Evolutionary conservation across 2,113 vertebrate species (phyloP), one percentile per base, ranked within the genome.

Genomic region (Siniperca knerii): DNA sequence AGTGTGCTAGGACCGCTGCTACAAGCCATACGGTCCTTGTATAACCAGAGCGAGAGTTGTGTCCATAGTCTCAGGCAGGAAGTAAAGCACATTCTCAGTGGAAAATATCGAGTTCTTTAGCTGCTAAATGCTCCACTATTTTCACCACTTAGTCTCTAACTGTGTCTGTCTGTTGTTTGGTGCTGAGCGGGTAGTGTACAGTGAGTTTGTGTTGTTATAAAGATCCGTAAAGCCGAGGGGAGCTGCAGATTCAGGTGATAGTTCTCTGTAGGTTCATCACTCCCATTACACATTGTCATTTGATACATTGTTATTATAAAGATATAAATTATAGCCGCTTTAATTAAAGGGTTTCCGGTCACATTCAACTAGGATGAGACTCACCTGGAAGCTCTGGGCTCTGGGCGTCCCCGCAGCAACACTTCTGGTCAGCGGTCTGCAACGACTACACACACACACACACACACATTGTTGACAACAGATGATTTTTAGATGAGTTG

Each of bases 381-480:
- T 88, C 66, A 98, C 98, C 97, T 99, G 98, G 88, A 99, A 98
- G 76, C 93, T 96, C 90, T 96, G 96, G 0, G 96, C 92, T 87
- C 87, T 95, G 57, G 95, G 96, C 0, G 89, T 77, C 0, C 93
- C 93, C 52, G 94, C 94, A 16, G 92, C 92, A 64, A 96, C 95
- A 67, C 74, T 57, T 11, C 81, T 82, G 40, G 94, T 92, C 84
- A 96, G 90, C 8, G 94, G 87, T 77, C 92, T 95, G 84, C 92
- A 94, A 75, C 96, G 96, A 93, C 98, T 99, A 90, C 40, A 73
- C 33, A 80, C 20, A 76, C 65, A 84, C 11, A 54, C 33, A 44
- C n/a, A 37, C 54, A 29, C 58, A 77, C 23, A 42, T 7, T 35
- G 16, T 57, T 55, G 10, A 69, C 66, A 85, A 46, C 10, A 60